A percentile compares a stretch with the other conserved stretches of the same genome.
These are phyloP conservation scores for Anguilla rostrata DNA, from an alignment of 2,113 vertebrate genomes.

Conservation along the genomic window DNA sequence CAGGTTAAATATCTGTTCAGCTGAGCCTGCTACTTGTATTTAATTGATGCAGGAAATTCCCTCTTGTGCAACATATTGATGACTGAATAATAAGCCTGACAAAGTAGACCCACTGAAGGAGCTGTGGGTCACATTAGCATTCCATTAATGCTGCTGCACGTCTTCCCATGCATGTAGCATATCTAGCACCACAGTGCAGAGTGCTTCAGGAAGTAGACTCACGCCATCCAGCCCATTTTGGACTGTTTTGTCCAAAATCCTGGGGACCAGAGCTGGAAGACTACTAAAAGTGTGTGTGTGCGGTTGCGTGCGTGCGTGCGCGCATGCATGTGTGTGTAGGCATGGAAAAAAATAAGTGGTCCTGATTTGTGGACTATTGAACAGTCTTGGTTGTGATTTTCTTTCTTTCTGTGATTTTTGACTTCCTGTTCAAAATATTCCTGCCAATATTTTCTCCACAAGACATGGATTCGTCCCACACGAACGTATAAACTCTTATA, in stretches of 20 bases:
- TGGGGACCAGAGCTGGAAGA: too few relatives aligned
- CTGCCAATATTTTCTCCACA: too few relatives aligned
- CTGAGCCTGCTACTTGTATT: not conserved
- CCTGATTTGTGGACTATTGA: not conserved
- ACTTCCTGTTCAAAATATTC: too few relatives aligned
- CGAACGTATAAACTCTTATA: too few relatives aligned
- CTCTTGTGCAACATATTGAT: not conserved
- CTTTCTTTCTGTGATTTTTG: too few relatives aligned
- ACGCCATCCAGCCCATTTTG: too few relatives aligned
- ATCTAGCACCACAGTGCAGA: not conserved
- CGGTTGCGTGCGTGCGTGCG: too few relatives aligned
- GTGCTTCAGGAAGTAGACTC: not conserved
- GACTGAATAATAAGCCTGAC: not conserved
- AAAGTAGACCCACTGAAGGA: not conserved
- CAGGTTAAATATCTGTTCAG: not conserved
- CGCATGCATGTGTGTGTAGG: too few relatives aligned
- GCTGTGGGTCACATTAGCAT: not conserved
- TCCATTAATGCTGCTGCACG: not conserved
- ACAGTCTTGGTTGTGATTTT: too few relatives aligned
- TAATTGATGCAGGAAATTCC: not conserved
- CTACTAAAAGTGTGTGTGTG: too few relatives aligned
- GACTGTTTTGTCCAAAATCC: too few relatives aligned
- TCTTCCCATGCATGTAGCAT: not conserved
- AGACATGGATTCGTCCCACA: too few relatives aligned
- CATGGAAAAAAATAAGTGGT: not conserved